Evolutionary conservation across 2,797 vertebrate genomes (phyloP), one percentile per base, ranked within the genome.

Genomic region (Heliangelus exortis): DNA sequence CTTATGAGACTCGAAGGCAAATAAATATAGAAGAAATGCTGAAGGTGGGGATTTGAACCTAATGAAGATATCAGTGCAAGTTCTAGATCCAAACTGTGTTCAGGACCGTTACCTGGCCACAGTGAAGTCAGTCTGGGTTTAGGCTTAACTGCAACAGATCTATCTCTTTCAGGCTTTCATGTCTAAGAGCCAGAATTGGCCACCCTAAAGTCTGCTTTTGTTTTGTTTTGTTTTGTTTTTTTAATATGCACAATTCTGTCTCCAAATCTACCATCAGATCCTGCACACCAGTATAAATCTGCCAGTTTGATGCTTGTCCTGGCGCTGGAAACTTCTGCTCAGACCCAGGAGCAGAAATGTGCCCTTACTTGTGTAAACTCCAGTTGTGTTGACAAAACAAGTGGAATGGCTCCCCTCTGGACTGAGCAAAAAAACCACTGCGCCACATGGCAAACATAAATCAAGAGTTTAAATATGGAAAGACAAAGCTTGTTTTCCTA

Each of bases 401-500:
- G 80, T 5, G 36, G 41, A 94, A 92, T 22, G 71, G 85, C 77
- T 94, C 73, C 71, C 43, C 74, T 74, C 80, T 79, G 15, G 7
- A 82, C 87, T 67, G 74, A 63, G 80, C 83, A 58, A 88, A 96
- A 84, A 88, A 96, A 84, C 74, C 74, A 57, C 85, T 3, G 50
- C 54, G 91, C 77, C 91, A 82, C 89, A 81, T 25, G n/a, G 55
- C 63, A 92, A 84, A 86, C 62, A 78, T 33, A 91, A 89, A 95
- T 69, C 89, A 84, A 88, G 26, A 43, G 63, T 79, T 91, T 76
- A 92, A 95, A 94, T 69, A 88, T 3, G 22, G 77, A 77, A 92
- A 87, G 77, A 95, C 62, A 93, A 92, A 94, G 83, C 33, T 78
- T 76, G 33, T 53, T 84, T 90, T 90, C 33, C 65, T 94, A 43